A percentile compares a stretch with the other conserved stretches of the same genome.
Conservation (phyloP, 2,888 invertebrate species). For the Xestoiulus laeticollis region DNA sequence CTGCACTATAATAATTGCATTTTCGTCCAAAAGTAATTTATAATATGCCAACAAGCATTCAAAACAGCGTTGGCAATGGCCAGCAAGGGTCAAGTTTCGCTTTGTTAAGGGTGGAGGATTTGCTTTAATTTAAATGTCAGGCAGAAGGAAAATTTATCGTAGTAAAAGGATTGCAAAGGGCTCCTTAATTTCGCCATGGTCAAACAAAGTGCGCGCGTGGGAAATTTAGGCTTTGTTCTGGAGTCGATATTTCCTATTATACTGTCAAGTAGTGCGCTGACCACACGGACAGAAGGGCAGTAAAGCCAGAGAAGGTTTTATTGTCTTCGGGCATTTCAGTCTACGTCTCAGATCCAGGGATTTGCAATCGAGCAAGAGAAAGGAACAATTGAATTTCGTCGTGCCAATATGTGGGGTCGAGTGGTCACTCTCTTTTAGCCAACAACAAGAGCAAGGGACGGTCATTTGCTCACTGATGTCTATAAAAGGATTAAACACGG, state of each 20-base stretch:
- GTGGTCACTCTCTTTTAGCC: not conserved
- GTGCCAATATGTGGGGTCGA: not conserved
- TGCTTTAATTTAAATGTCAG: slow-evolving; percentile 11
- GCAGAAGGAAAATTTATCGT: not conserved
- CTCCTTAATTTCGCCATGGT: not conserved
- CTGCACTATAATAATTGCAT: too few relatives aligned
- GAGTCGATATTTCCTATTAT: slow-evolving; percentile 17
- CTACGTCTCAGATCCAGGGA: not conserved
- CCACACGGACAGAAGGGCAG: slow-evolving; percentile 1
- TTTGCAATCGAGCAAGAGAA: not conserved
- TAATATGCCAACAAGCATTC: not conserved
- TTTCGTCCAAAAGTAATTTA: too few relatives aligned
- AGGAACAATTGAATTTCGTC: slow-evolving; percentile 8
- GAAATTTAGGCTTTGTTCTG: not conserved
- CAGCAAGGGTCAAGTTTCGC: not conserved
- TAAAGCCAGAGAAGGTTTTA: not conserved
- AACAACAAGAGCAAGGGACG: not conserved
- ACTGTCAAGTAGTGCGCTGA: slow-evolving; percentile 17
- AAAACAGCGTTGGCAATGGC: not conserved
- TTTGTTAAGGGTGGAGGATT: not conserved
- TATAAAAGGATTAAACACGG: not conserved
- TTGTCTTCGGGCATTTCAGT: not conserved
- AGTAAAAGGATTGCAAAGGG: not conserved
- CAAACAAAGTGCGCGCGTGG: not conserved
- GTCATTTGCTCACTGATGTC: not conserved